Conservation (phyloP, 1,140 invertebrate species). For the Psix sp. region DNA sequence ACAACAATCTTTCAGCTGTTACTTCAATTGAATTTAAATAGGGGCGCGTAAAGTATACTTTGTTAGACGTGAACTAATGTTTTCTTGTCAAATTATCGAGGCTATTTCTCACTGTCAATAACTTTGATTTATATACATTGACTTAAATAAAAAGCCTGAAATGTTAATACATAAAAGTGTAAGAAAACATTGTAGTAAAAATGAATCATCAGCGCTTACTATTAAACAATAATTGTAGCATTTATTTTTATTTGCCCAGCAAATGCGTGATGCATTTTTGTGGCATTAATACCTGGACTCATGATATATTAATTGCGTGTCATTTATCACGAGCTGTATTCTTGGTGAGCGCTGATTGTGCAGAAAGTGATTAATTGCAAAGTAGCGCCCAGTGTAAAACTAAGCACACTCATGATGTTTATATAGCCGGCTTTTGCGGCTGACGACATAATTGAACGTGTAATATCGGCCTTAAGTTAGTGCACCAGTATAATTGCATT, state of each 20-base stretch:
- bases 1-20: no score
- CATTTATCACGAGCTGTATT: constrained; percentile 43
- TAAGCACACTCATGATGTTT: constrained; percentile 41
- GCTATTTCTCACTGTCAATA: constrained; percentile 21
- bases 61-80: constrained; percentile 11
- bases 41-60: no score
- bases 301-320: constrained; percentile 43
- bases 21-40: no score
- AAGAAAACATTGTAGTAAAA: no score
- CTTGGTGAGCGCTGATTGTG: constrained; percentile 45
- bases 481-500: constrained; percentile 43
- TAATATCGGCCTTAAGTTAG: constrained; percentile 52
- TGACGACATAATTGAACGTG: constrained; percentile 58
- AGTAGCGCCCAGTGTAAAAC: constrained; percentile 39
- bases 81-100: constrained; percentile 30
- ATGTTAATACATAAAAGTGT: background rate
- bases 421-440: constrained; percentile 38
- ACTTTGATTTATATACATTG: constrained; percentile 17
- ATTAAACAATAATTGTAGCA: no score
- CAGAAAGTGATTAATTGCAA: constrained; percentile 52
- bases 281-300: constrained; percentile 25
- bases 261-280: constrained; percentile 25
- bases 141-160: no score
- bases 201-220: no score
- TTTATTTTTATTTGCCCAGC: background rate